These are phyloP conservation scores for Anser brachyrhynchus DNA, from an alignment of 2,113 vertebrate species.

Conservation along the genomic window DNA sequence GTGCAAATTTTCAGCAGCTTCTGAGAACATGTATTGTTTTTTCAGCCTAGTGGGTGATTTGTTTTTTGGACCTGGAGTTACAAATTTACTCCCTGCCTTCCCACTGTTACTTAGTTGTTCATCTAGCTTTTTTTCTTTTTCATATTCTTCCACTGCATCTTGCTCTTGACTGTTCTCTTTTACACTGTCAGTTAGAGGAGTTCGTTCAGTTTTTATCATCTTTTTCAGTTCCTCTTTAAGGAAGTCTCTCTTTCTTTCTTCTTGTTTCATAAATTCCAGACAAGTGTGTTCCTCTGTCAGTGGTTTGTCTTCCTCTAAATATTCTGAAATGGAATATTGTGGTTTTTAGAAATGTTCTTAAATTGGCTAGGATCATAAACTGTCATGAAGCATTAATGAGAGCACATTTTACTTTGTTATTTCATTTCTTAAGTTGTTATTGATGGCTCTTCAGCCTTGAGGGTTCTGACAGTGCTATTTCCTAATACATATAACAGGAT, in stretches of 20 bases:
- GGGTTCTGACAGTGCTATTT: neutral
- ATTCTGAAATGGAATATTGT: constrained; percentile 37
- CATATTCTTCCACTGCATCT: neutral
- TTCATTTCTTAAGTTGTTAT: neutral
- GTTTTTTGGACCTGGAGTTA: neutral
- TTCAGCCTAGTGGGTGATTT: neutral
- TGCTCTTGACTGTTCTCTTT: neutral
- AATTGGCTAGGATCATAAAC: neutral
- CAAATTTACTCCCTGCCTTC: neutral
- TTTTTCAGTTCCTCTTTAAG: neutral
- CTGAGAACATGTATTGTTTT: constrained; percentile 51
- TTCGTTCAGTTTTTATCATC: neutral
- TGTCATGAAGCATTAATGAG: neutral
- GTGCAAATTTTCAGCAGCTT: constrained; percentile 73
- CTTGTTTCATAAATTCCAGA: constrained; percentile 6
- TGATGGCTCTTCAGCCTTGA: neutral
- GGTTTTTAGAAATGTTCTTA: neutral
- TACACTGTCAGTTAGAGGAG: neutral
- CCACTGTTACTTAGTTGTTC: neutral
- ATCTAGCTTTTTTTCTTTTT: neutral
- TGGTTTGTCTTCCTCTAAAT: neutral
- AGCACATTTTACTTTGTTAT: neutral
- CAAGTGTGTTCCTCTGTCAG: neutral
- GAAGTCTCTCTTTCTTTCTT: neutral
- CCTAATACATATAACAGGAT: neutral